Base-by-base conservation (phyloP, 1,140 invertebrate species). In the Copidosoma floridanum region DNA sequence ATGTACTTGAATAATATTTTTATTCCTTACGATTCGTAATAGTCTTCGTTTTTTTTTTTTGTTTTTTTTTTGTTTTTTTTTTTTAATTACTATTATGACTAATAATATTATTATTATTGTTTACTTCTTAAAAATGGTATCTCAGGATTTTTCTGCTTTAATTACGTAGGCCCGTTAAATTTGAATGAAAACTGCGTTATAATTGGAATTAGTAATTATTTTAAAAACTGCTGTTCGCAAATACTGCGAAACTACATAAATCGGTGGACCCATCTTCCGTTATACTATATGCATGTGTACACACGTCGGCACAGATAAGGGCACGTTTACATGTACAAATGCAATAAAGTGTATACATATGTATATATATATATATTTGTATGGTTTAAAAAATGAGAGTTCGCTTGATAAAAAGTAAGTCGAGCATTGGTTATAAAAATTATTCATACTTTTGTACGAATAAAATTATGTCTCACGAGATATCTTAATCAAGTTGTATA, bases 171-270 rank as follows among this genome's bases (percentile, higher is more conserved):
- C n/a, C n/a, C n/a, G n/a, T n/a, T n/a, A n/a, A n/a, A n/a, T n/a
- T n/a, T n/a, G n/a, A n/a, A n/a, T n/a, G n/a, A n/a, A n/a, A n/a
- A n/a, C n/a, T n/a, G n/a, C n/a, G n/a, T n/a, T n/a, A n/a, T n/a
- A n/a, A n/a, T n/a, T n/a, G n/a, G n/a, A n/a, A n/a, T n/a, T n/a
- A n/a, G n/a, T n/a, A n/a, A n/a, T n/a, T n/a, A n/a, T n/a, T n/a
- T n/a, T n/a, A n/a, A n/a, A n/a, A n/a, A n/a, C n/a, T 63, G 29
- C 21, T 23, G 46, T 53, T 46, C 48, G 41, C 55, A 63, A 57
- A 57, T 63, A 63, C 57, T 57, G 54, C 61, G 54, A 57, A 63
- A 11, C 37, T 63, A 57, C 11, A 23, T n/a, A 52, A 63, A 57
- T 57, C 32, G 38, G 41, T 63, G 61, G 61, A 63, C 61, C 61